A percentile compares a stretch with the other conserved stretches of the same genome.
These are phyloP conservation scores for Cloeon dipterum DNA, from an alignment of 2,888 invertebrate species.

Conservation along the genomic window DNA sequence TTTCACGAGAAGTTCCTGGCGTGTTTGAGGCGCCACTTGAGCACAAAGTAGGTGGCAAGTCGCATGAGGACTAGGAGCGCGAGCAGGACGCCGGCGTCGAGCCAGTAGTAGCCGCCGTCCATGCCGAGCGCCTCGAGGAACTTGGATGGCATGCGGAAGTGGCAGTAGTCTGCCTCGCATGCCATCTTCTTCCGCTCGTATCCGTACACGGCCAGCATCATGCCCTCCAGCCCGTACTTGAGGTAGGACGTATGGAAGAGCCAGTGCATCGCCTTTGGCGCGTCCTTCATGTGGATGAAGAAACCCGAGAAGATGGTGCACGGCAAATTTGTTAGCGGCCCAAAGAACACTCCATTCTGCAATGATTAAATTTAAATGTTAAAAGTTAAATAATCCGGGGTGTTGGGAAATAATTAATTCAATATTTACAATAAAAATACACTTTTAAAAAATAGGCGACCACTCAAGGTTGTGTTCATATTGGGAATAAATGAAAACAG, in stretches of 20 bases:
- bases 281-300: constrained; percentile 63
- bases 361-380: constrained; percentile 17
- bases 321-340: constrained; percentile 68
- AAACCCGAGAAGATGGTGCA: constrained; percentile 83
- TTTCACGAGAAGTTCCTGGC: constrained; percentile 3
- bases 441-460: too few relatives aligned
- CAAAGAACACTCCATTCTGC: constrained; percentile 73
- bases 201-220: constrained; percentile 60
- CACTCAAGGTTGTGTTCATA: too few relatives aligned
- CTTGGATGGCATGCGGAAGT: constrained; percentile 39
- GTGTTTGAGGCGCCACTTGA: constrained; percentile 16
- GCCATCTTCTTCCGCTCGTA: constrained; percentile 47
- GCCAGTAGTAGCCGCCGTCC: constrained; percentile 36
- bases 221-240: constrained; percentile 70
- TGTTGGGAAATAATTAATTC: too few relatives aligned
- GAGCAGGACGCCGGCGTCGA: constrained; percentile 38
- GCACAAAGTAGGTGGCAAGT: constrained; percentile 36
- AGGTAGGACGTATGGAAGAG: constrained; percentile 71
- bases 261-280: constrained; percentile 58
- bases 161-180: constrained; percentile 55
- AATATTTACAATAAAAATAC: neutral
- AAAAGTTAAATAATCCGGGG: too few relatives aligned
- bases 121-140: constrained; percentile 56
- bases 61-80: constrained; percentile 36
- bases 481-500: too few relatives aligned